A percentile compares a stretch with the other conserved stretches of the same genome.
Conservation (phyloP, 1,140 invertebrate genomes). For the Agraylea sexmaculata region DNA sequence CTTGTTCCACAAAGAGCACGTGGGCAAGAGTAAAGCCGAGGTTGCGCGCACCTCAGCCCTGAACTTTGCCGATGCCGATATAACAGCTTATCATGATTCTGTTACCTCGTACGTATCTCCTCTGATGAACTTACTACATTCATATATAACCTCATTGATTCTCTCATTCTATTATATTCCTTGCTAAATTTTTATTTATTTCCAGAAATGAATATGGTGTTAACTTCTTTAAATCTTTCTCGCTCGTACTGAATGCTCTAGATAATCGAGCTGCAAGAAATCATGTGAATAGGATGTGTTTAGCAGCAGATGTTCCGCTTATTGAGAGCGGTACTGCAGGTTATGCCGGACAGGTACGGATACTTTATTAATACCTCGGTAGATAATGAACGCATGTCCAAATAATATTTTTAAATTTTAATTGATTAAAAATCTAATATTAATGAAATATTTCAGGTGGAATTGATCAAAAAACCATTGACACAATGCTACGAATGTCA, state of each 20-base stretch:
- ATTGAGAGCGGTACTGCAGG: slow-evolving; percentile 96
- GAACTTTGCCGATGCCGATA: slow-evolving; percentile 74
- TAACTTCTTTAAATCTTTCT: slow-evolving; percentile 86
- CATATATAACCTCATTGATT: not conserved
- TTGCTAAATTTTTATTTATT: slow-evolving; percentile 23
- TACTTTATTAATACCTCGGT: no score
- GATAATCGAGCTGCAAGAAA: slow-evolving; percentile 94
- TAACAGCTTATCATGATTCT: slow-evolving; percentile 85
- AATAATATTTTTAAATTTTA: no score
- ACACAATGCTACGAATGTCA: slow-evolving; percentile 97
- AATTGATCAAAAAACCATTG: slow-evolving; percentile 74
- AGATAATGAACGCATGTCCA: no score
- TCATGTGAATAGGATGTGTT: slow-evolving; percentile 98
- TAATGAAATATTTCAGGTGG: slow-evolving; percentile 50
- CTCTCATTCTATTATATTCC: not conserved
- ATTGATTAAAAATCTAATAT: no score
- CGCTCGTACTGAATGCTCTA: slow-evolving; percentile 90
- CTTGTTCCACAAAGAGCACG: slow-evolving; percentile 93
- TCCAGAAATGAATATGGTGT: slow-evolving; percentile 80
- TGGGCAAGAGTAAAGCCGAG: slow-evolving; percentile 89
- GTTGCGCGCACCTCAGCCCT: slow-evolving; percentile 83
- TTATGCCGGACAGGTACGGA: slow-evolving; percentile 65
- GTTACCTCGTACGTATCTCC: slow-evolving; percentile 67
- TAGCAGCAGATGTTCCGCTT: slow-evolving; percentile 85
- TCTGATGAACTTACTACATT: not conserved